Percentiles rank a stretch among this genome's conserved stretches.
These are phyloP conservation scores for Lasaia peninsularis DNA, from an alignment of 1,140 invertebrate genomes.

Conservation along the genomic window DNA sequence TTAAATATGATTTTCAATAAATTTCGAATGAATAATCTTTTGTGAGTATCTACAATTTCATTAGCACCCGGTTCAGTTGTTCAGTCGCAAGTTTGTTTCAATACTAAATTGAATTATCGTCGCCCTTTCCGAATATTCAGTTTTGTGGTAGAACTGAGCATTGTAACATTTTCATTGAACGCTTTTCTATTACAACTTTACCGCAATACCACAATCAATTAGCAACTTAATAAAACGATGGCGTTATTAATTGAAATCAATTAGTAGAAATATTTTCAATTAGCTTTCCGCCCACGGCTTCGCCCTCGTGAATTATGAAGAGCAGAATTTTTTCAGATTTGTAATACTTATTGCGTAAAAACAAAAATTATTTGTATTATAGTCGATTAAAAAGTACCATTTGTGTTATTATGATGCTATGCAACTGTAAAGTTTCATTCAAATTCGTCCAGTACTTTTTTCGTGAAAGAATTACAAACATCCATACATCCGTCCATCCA, in stretches of 20 bases:
- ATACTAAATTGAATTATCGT: conserved; percentile 5
- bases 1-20: conserved; percentile 1
- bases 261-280: neutral
- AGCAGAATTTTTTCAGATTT: too few species aligned
- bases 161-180: conserved; percentile 3
- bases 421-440: too few species aligned
- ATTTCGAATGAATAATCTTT: neutral
- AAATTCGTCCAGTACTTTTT: too few species aligned
- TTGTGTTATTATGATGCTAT: too few species aligned
- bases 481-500: too few species aligned
- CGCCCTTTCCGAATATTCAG: conserved; percentile 8
- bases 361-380: too few species aligned
- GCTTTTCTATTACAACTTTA: conserved; percentile 7
- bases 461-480: too few species aligned
- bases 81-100: neutral
- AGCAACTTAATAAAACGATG: neutral
- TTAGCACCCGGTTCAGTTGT: conserved; percentile 1
- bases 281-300: too few species aligned
- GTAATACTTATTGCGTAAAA: too few species aligned
- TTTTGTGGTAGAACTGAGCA: neutral
- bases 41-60: neutral
- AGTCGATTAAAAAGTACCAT: too few species aligned
- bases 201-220: conserved; percentile 10
- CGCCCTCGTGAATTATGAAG: too few species aligned
- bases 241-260: neutral